Evolutionary conservation across 2,113 vertebrate species (phyloP).

Genomic region (Chaetodon auriga): DNA sequence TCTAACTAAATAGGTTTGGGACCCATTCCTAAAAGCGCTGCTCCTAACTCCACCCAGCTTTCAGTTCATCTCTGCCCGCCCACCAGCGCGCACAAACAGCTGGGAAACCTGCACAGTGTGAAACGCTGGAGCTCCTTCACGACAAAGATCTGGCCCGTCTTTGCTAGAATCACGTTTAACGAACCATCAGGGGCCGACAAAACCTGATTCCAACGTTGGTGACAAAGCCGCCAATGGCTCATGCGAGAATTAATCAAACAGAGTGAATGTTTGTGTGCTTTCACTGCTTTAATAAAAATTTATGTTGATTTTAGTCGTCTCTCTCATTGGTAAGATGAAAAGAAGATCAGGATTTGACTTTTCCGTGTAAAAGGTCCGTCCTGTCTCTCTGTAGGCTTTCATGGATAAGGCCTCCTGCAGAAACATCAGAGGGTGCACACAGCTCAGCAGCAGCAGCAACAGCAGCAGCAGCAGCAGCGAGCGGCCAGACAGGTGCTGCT

Average conservation of each 20-base stretch:
- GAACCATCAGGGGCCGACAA: neutral
- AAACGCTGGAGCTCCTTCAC: constrained; percentile 47
- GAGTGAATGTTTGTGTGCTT: neutral
- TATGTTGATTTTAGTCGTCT: neutral
- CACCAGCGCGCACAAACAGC: constrained; percentile 79
- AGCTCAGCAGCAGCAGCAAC: neutral
- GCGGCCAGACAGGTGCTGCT: constrained; percentile 45
- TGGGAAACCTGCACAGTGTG: constrained; percentile 65
- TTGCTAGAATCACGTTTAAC: constrained; percentile 34
- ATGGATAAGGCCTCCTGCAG: neutral
- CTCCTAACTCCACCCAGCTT: constrained; percentile 79
- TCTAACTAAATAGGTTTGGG: constrained; percentile 77
- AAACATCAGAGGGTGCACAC: neutral
- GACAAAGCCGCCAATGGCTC: neutral
- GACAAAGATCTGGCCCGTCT: neutral
- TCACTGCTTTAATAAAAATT: neutral
- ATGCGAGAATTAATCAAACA: neutral
- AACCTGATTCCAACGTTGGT: neutral
- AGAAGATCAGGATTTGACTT: neutral
- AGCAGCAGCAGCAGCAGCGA: constrained; percentile 25
- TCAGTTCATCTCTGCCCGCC: constrained; percentile 66
- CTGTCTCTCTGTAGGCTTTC: neutral
- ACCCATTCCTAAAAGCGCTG: constrained; percentile 84
- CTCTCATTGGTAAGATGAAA: neutral
- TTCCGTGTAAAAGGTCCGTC: neutral